A percentile compares a stretch with the other conserved stretches of the same genome.
phyloP scores from a whole-genome alignment of 2,888 invertebrate genomes.

The Empis stercorea region DNA sequence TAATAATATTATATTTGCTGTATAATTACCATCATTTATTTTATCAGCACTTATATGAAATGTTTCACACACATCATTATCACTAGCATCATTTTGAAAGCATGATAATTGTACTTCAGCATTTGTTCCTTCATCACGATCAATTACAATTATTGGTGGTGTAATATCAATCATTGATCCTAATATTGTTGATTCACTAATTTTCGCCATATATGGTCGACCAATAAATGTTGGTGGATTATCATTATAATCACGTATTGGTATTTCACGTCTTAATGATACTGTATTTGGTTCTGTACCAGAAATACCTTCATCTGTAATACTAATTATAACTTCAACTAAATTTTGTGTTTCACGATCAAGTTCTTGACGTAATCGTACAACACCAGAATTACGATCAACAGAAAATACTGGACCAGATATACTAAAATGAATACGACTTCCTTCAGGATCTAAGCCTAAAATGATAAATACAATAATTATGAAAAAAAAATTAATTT shows the following conservation, averaged over 20 bases:
- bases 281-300: constrained; percentile 66
- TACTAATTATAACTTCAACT: constrained; percentile 68
- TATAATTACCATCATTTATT: constrained; percentile 54
- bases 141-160: constrained; percentile 52
- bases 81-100: constrained; percentile 39
- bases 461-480: constrained; percentile 10
- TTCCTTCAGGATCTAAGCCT: constrained; percentile 64
- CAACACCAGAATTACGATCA: constrained; percentile 60
- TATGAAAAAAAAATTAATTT: constrained; percentile 3
- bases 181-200: constrained; percentile 53
- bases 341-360: constrained; percentile 58
- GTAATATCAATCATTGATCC: constrained; percentile 46
- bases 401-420: constrained; percentile 71
- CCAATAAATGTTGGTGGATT: constrained; percentile 63
- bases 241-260: constrained; percentile 67
- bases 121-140: constrained; percentile 60
- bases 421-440: constrained; percentile 60
- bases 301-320: constrained; percentile 60
- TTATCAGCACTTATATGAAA: constrained; percentile 53
- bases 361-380: constrained; percentile 53
- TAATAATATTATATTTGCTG: constrained; percentile 53
- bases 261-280: constrained; percentile 61
- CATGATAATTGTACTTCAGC: constrained; percentile 55
- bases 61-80: constrained; percentile 55
- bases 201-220: constrained; percentile 57